Evolutionary conservation across 2,113 vertebrate genomes (phyloP).

Genomic region (Bos indicus): DNA sequence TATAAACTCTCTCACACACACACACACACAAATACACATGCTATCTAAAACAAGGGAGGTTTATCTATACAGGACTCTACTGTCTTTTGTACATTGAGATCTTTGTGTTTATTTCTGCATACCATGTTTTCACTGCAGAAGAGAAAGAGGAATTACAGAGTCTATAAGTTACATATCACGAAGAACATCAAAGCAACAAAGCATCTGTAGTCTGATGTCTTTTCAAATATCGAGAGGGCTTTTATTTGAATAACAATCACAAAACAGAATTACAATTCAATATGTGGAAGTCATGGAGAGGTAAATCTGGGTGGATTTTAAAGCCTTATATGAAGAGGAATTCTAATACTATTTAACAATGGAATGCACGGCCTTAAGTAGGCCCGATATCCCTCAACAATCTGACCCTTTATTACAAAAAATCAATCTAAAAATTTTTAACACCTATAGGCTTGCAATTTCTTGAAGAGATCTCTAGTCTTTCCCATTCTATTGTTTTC

Average conservation of each 20-base stretch:
- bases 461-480: background rate
- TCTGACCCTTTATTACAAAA: background rate
- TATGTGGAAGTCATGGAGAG: background rate
- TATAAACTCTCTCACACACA: background rate
- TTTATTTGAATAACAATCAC: background rate
- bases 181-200: background rate
- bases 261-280: background rate
- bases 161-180: background rate
- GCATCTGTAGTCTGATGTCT: background rate
- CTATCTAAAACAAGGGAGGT: background rate
- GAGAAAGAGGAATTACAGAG: background rate
- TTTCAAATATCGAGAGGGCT: background rate
- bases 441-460: background rate
- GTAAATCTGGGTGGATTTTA: background rate
- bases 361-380: background rate
- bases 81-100: background rate
- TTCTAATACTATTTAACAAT: background rate
- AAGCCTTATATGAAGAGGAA: background rate
- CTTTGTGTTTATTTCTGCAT: background rate
- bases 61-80: background rate
- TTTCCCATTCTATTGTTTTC: background rate
- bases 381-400: background rate
- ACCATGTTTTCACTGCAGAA: background rate
- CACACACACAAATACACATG: fast-evolving
- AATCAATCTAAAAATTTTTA: background rate